A percentile compares a stretch with the other conserved stretches of the same genome.
Evolutionary conservation across 1,140 invertebrate species (phyloP).

Genomic region (Drosophila dunni): DNA sequence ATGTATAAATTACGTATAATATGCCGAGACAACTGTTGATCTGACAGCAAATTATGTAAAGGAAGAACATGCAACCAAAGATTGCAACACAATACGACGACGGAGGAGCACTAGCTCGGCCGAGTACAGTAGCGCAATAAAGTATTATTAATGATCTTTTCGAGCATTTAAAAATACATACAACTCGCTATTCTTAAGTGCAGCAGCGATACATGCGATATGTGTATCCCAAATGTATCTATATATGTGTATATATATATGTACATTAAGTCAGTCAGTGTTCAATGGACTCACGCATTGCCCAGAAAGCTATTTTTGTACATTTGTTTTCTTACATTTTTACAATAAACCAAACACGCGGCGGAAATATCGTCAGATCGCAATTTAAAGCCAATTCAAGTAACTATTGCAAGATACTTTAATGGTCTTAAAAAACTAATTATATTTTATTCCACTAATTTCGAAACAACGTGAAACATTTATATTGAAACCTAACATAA

Average conservation of each 20-base stretch:
- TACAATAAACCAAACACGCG: constrained; percentile 48
- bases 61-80: constrained; percentile 25
- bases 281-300: constrained; percentile 59
- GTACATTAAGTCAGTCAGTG: constrained; percentile 34
- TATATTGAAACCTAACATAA: constrained; percentile 13
- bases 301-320: constrained; percentile 50
- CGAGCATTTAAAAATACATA: constrained; percentile 74
- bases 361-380: constrained; percentile 42
- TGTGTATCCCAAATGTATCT: constrained; percentile 8
- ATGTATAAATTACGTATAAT: constrained; percentile 12
- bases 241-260: neutral
- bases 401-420: constrained; percentile 19
- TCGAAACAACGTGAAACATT: neutral
- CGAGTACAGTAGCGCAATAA: constrained; percentile 54
- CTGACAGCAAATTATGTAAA: constrained; percentile 64
- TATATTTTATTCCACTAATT: neutral
- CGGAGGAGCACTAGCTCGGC: neutral
- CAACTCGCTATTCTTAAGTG: constrained; percentile 60
- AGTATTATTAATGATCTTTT: constrained; percentile 79
- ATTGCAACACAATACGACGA: constrained; percentile 66
- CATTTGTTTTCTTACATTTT: constrained; percentile 13
- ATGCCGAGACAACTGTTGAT: constrained; percentile 47
- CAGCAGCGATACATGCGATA: constrained; percentile 45
- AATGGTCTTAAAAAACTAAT: neutral
- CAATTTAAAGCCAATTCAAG: constrained; percentile 28